phyloP scores from a whole-genome alignment of 2,113 vertebrate species.

The Gopherus evgoodei region DNA sequence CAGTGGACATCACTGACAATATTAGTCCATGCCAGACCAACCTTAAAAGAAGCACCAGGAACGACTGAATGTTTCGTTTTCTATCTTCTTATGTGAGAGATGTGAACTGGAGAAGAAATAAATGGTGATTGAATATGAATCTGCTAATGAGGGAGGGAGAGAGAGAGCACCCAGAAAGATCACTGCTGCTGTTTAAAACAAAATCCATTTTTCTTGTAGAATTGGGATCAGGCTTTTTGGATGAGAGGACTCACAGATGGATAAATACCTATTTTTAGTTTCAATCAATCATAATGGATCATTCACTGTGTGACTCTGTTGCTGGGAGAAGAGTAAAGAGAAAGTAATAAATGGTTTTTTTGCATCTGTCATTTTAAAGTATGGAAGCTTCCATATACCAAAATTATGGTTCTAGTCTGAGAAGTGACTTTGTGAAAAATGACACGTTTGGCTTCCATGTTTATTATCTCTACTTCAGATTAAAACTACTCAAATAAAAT shows the following conservation, averaged over 20 bases:
- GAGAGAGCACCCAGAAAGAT: slow-evolving; percentile 11
- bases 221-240: neutral
- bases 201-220: neutral
- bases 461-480: neutral
- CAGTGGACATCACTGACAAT: neutral
- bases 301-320: neutral
- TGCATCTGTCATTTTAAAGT: neutral
- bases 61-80: neutral
- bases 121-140: slow-evolving; percentile 7
- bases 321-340: slow-evolving; percentile 4
- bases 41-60: neutral
- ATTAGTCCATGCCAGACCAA: neutral
- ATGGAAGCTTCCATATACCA: fast-evolving
- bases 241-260: neutral
- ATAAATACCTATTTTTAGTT: neutral
- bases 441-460: neutral
- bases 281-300: neutral
- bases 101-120: neutral
- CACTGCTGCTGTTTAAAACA: slow-evolving; percentile 9
- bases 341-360: slow-evolving; percentile 25
- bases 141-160: neutral
- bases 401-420: fast-evolving
- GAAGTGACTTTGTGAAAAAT: neutral
- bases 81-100: neutral
- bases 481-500: neutral